These are phyloP conservation scores for Genyomyrus donnyi DNA, from an alignment of 2,113 vertebrate genomes.

Conservation along the genomic window DNA sequence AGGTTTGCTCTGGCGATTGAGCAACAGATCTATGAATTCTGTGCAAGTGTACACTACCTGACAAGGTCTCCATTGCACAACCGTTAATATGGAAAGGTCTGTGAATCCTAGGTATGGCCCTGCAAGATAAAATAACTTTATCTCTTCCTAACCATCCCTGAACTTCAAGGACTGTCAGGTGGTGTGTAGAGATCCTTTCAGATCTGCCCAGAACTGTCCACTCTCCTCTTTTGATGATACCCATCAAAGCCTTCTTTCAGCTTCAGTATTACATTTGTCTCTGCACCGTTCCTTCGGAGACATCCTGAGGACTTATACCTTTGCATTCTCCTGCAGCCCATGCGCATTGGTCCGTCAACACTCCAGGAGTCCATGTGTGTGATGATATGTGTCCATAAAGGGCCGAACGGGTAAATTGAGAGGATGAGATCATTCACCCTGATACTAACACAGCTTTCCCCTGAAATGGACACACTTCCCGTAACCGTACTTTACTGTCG, in stretches of 20 bases:
- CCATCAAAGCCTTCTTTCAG: background rate
- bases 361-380: background rate
- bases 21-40: constrained; percentile 38
- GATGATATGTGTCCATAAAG: background rate
- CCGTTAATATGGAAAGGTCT: background rate
- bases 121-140: background rate
- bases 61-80: background rate
- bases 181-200: background rate
- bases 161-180: background rate
- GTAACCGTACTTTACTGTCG: background rate
- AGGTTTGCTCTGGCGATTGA: constrained; percentile 48
- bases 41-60: background rate
- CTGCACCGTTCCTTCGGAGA: background rate
- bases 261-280: background rate
- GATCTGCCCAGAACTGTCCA: constrained; percentile 4
- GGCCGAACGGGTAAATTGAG: background rate
- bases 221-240: constrained; percentile 4
- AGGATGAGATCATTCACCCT: background rate
- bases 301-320: background rate
- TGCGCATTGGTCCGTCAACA: background rate
- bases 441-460: background rate
- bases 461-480: background rate
- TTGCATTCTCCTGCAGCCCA: background rate
- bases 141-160: background rate
- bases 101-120: background rate